Evolutionary conservation across 2,113 vertebrate species (phyloP).

Genomic region (Brienomyrus longianalis): DNA sequence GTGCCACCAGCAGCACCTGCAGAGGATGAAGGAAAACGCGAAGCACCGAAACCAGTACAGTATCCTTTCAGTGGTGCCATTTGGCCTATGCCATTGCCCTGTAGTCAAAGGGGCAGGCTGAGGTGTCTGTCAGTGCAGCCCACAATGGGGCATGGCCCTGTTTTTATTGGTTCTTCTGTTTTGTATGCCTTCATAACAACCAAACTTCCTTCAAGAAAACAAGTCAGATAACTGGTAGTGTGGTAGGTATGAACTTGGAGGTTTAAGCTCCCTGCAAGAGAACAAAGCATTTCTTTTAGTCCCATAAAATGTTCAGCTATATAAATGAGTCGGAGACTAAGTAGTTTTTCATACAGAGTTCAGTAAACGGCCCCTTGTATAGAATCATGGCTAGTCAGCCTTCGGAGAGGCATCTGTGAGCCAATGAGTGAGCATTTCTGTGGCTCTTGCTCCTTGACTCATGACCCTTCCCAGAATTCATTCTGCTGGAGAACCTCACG

Average conservation of each 20-base stretch:
- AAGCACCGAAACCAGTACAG: slow-evolving; percentile 98
- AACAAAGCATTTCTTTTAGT: background rate
- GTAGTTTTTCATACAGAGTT: background rate
- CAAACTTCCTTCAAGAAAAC: background rate
- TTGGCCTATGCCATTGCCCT: background rate
- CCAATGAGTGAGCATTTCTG: background rate
- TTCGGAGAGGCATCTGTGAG: background rate
- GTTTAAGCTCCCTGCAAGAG: background rate
- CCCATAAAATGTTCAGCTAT: background rate
- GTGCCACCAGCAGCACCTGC: slow-evolving; percentile 93
- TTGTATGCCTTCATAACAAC: background rate
- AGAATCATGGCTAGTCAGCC: background rate
- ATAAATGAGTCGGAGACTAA: background rate
- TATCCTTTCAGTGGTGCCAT: slow-evolving; percentile 67
- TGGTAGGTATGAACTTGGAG: background rate
- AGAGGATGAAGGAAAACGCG: slow-evolving; percentile 94
- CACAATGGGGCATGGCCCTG: background rate
- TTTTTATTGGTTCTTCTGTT: background rate
- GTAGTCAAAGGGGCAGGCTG: background rate
- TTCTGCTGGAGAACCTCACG: slow-evolving; percentile 92
- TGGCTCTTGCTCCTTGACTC: slow-evolving; percentile 36
- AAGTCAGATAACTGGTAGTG: background rate
- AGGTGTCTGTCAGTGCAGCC: background rate
- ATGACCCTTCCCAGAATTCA: slow-evolving; percentile 77
- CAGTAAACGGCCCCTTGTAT: background rate